Conservation (phyloP, 2,888 invertebrate genomes). For the Orthosia cruda region DNA sequence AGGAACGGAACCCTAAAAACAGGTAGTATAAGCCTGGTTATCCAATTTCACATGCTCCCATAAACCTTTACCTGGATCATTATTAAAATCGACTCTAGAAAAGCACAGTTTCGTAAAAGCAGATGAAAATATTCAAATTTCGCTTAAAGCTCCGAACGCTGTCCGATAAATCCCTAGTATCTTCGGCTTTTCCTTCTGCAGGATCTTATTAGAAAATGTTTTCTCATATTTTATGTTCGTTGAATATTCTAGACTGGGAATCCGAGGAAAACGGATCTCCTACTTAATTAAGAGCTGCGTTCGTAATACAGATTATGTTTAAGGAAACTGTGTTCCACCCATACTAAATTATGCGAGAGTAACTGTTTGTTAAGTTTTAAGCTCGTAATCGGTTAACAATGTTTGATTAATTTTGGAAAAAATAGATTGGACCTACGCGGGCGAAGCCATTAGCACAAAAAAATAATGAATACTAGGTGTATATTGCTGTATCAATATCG, state of each 20-base stretch:
- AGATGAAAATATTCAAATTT: slow-evolving; percentile 51
- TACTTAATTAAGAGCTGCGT: slow-evolving; percentile 1
- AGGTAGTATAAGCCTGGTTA: not conserved
- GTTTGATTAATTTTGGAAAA: no score
- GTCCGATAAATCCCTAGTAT: slow-evolving; percentile 53
- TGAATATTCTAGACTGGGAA: slow-evolving; percentile 25
- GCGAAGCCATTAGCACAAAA: no score
- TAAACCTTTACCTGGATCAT: not conserved
- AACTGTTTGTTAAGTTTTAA: no score
- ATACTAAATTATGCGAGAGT: no score
- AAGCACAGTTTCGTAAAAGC: slow-evolving; percentile 14
- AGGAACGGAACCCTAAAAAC: no score
- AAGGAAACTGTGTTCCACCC: not conserved
- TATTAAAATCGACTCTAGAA: slow-evolving; percentile 34
- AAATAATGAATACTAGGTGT: no score
- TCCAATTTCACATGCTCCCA: not conserved
- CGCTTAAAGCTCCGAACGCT: slow-evolving; percentile 40
- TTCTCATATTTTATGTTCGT: slow-evolving; percentile 32
- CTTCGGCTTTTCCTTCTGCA: slow-evolving; percentile 19
- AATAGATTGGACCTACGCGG: no score
- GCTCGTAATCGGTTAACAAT: no score
- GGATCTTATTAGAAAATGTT: slow-evolving; percentile 41
- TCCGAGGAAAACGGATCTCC: not conserved
- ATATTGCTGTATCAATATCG: no score
- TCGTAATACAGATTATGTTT: not conserved